Base-by-base conservation (phyloP, 2,888 invertebrate species). In the Rhyacophila evoluta region DNA sequence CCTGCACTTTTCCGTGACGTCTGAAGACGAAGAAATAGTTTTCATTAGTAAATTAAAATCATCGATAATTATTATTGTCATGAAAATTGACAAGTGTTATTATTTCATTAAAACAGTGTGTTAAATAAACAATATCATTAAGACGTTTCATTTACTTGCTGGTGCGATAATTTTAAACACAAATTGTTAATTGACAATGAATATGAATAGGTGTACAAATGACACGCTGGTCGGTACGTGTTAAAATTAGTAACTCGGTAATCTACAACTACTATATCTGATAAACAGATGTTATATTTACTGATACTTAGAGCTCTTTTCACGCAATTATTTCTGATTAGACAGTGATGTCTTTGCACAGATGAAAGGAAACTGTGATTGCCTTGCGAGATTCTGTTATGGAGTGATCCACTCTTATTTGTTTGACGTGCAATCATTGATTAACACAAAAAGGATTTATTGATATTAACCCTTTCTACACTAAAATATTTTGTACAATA, bases 181-280 rank as follows among this genome's bases (percentile, higher is more conserved):
- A 79, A 69, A 81, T 81, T 81, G 81, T 81, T 81, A 81, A 81
- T 81, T 81, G 81, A 41, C 77, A 78, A 77, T 81, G 81, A 81
- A 81, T 81, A 78, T 79, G 79, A 70, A 41, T 68, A 75, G 27
- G 70, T 36, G 78, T 75, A 75, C 74, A 72, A 41, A 70, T 55
- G 55, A 55, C 55, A 55, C 55, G 55, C 12, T 25, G 55, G 77
- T 74, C 25, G 72, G 73, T 76, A 81, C 77, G 81, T 81, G 81
- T 81, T 73, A 81, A 81, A 81, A 81, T 81, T 81, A 81, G 81
- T 78, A 72, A 77, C 79, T 81, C 55, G 73, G 76, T 81, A 79
- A 79, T 81, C 75, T 41, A 25, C 25, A 41, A 55, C 55, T 55
- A 55, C 55, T 25, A 55, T 55, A 55, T 69, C 69, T 69, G 29